These are phyloP conservation scores for Jaculus jaculus DNA, from an alignment of 2,113 vertebrate species.

Conservation along the genomic window DNA sequence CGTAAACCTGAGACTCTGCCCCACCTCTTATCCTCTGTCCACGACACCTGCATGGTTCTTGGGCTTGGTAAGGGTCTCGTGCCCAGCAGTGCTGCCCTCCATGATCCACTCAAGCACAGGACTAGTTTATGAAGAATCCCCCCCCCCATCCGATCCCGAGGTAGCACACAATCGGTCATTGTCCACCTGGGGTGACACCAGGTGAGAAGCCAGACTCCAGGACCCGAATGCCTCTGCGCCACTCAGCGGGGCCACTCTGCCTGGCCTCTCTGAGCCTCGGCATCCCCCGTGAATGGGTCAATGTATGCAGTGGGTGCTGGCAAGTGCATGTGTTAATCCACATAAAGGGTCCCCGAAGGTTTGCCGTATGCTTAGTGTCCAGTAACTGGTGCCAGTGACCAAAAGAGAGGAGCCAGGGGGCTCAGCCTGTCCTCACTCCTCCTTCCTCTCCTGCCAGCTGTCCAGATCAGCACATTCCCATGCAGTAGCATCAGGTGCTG, in stretches of 20 bases:
- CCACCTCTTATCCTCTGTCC: not conserved
- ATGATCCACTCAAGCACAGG: too few species aligned
- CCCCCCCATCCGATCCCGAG: not conserved
- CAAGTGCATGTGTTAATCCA: not conserved
- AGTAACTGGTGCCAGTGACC: not conserved
- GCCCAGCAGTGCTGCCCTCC: not conserved
- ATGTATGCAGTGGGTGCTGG: too few species aligned
- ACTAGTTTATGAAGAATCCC: not conserved
- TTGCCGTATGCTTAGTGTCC: not conserved
- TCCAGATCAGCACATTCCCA: not conserved
- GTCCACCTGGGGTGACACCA: not conserved
- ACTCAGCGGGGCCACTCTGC: not conserved
- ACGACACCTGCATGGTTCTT: not conserved
- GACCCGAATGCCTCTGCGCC: not conserved
- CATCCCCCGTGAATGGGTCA: not conserved
- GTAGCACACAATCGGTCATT: not conserved
- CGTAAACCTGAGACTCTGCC: not conserved
- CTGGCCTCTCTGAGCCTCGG: not conserved
- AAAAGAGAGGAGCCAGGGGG: not conserved
- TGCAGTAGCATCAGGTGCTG: not conserved
- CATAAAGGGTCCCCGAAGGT: not conserved
- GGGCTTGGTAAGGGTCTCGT: not conserved
- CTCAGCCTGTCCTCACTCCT: not conserved
- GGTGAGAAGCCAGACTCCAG: not conserved
- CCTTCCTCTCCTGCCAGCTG: not conserved